These are phyloP conservation scores for Mesoligia furuncula DNA, from an alignment of 2,888 invertebrate genomes.

Conservation along the genomic window DNA sequence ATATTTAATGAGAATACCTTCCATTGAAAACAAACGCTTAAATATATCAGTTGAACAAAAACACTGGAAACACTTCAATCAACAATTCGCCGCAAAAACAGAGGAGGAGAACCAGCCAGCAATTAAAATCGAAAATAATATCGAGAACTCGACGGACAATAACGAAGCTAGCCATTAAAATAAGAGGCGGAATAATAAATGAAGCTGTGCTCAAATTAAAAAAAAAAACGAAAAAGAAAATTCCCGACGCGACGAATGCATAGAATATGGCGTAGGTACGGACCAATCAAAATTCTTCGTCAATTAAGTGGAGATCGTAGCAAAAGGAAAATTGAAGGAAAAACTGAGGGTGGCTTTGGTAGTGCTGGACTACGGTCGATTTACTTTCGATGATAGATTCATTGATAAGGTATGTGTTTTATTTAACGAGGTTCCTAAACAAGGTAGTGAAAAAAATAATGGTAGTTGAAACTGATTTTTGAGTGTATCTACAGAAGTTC, in stretches of 20 bases:
- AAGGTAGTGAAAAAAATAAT: too few relatives aligned
- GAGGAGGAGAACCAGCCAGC: slow-evolving; percentile 75
- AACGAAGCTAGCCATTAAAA: slow-evolving; percentile 90
- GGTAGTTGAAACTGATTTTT: background rate
- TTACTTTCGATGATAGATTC: background rate
- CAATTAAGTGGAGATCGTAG: slow-evolving; percentile 89
- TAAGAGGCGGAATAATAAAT: slow-evolving; percentile 89
- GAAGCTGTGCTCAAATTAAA: slow-evolving; percentile 81
- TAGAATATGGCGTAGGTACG: slow-evolving; percentile 86
- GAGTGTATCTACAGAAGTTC: background rate
- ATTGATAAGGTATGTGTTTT: background rate
- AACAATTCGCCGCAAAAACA: slow-evolving; percentile 74
- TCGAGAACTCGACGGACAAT: slow-evolving; percentile 83
- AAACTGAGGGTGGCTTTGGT: slow-evolving; percentile 86
- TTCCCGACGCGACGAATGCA: slow-evolving; percentile 84
- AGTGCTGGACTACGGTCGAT: slow-evolving; percentile 65
- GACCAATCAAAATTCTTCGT: slow-evolving; percentile 90
- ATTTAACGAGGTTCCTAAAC: background rate
- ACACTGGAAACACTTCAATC: slow-evolving; percentile 73
- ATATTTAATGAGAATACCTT: slow-evolving; percentile 53
- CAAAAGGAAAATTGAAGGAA: slow-evolving; percentile 90
- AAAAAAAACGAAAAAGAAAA: slow-evolving; percentile 68
- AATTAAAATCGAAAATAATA: slow-evolving; percentile 88
- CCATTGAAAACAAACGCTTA: slow-evolving; percentile 58
- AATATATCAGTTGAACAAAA: slow-evolving; percentile 72